Conservation (phyloP, 2,113 vertebrate species). For the Eretmochelys imbricata region DNA sequence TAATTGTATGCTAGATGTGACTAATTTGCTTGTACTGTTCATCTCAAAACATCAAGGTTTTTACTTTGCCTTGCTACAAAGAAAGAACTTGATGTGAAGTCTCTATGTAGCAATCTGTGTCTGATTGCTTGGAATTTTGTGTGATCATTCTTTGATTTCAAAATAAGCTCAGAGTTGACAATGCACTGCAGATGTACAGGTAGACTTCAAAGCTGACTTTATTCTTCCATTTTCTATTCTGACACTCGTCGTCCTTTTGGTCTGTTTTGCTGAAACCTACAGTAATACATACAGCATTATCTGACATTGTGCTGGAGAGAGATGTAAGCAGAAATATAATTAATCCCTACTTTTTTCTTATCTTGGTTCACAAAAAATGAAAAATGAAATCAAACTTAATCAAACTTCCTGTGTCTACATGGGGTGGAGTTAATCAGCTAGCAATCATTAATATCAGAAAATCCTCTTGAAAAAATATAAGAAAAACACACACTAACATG, state of each 20-base stretch:
- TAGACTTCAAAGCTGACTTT: slow-evolving; percentile 73
- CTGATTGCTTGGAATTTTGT: slow-evolving; percentile 69
- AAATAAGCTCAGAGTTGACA: slow-evolving; percentile 67
- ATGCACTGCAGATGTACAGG: slow-evolving; percentile 51
- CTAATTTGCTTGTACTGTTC: slow-evolving; percentile 70
- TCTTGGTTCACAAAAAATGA: neutral
- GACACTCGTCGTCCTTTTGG: slow-evolving; percentile 52
- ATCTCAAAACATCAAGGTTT: slow-evolving; percentile 65
- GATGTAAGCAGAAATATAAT: slow-evolving; percentile 43
- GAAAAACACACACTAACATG: neutral
- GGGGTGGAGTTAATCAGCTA: neutral
- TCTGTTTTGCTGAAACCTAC: slow-evolving; percentile 59
- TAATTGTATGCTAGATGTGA: slow-evolving; percentile 67
- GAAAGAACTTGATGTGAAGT: slow-evolving; percentile 71
- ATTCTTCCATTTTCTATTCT: slow-evolving; percentile 44
- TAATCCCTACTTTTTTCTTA: slow-evolving; percentile 22
- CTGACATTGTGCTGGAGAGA: slow-evolving; percentile 43
- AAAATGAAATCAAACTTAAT: neutral
- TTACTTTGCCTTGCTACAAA: slow-evolving; percentile 60
- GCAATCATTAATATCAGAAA: neutral
- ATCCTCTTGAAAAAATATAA: neutral
- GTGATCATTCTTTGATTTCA: slow-evolving; percentile 75
- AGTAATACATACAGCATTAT: slow-evolving; percentile 46
- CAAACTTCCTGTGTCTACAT: neutral
- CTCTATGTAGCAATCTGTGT: slow-evolving; percentile 59